phyloP scores from a whole-genome alignment of 2,113 vertebrate genomes.

The Antechinus flavipes region DNA sequence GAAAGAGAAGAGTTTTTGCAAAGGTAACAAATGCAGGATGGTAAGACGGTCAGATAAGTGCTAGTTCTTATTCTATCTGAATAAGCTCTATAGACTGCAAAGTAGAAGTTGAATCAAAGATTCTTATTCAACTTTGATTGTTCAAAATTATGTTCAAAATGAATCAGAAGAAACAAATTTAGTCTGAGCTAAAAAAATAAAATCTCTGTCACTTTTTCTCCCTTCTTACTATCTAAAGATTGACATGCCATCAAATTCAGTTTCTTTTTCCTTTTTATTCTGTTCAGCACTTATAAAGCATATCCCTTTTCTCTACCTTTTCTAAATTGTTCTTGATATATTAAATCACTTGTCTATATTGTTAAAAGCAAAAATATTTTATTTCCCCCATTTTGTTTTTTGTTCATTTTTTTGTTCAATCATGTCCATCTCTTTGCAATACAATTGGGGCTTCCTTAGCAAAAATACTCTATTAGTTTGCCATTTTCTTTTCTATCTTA shows the following conservation, averaged over 20 bases:
- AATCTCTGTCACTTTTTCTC: background rate
- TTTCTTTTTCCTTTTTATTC: background rate
- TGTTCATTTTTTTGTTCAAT: background rate
- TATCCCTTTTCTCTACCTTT: background rate
- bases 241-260: background rate
- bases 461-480: background rate
- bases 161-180: constrained; percentile 23
- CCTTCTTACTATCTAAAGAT: background rate
- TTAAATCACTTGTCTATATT: background rate
- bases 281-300: background rate
- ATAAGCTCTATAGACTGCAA: background rate
- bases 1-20: background rate
- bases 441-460: background rate
- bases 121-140: constrained; percentile 6
- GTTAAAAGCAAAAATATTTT: background rate
- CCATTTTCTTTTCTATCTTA: background rate
- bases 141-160: background rate
- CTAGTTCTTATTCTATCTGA: constrained; percentile 22
- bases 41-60: background rate
- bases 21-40: background rate
- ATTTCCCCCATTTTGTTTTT: background rate
- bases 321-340: background rate
- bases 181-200: background rate
- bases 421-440: background rate
- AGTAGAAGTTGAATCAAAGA: constrained; percentile 2